Base-by-base conservation (phyloP, 2,113 vertebrate species). In the Smithornis capensis region DNA sequence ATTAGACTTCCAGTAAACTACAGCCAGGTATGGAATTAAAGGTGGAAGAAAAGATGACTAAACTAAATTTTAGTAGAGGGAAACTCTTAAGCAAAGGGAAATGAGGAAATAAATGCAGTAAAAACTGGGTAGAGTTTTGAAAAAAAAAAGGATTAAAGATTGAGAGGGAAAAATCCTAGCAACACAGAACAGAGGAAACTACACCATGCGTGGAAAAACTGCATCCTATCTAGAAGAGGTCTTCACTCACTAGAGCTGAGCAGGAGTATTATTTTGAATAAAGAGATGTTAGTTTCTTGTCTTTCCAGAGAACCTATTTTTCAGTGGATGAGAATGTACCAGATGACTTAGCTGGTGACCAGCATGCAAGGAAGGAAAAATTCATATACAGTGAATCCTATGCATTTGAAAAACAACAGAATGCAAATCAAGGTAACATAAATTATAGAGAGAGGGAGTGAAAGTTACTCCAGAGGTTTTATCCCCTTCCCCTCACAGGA, bases 401-500 rank as follows among this genome's bases (percentile, higher is more conserved):
- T 4, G 47, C 9, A 2, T 85, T 73, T 95, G 70, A 96, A 92
- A 94, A 95, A 86, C 82, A 94, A 78, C 67, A 74, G 87, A 94
- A 95, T 94, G 79, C 84, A 96, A 94, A 95, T 90, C 35, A 73
- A 90, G 75, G 70, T 79, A 94, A 88, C 47, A 77, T 90, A 95
- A 92, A 94, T 90, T 88, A 77, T 73, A 80, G 40, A 68, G 42
- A 62, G 68, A 78, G 55, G 60, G 92, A 93, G 63, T 69, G 44
- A 94, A 91, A 87, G 70, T 87, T 79, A 94, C 75, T 88, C 82
- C 42, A 67, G 87, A 59, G 87, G 63, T 56, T 92, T 87, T 80
- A 52, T 42, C 23, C 71, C 82, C 75, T 92, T 91, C 45, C 89
- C 87, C 91, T 81, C 80, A 90, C 93, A 95, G 94, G 93, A 97